A percentile compares a stretch with the other conserved stretches of the same genome.
Evolutionary conservation across 2,113 vertebrate genomes (phyloP).

Genomic region (Hemibagrus wyckioides): DNA sequence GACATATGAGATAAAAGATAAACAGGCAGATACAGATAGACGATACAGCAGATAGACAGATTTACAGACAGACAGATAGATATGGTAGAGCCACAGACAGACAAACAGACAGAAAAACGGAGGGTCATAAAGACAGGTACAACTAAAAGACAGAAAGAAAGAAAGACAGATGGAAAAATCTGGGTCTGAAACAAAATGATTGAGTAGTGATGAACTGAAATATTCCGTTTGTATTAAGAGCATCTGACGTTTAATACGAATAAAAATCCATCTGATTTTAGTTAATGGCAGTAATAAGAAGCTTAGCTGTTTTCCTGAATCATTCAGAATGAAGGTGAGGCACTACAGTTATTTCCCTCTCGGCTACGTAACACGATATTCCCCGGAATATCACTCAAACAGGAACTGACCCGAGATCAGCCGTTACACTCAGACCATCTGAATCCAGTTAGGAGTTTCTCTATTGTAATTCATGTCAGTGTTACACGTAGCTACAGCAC

Average conservation of each 20-base stretch:
- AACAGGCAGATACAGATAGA: background rate
- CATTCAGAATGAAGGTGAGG: background rate
- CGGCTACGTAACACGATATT: background rate
- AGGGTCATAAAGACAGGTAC: background rate
- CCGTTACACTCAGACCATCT: no score
- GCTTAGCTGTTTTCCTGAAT: background rate
- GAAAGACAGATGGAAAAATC: background rate
- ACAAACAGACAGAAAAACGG: background rate
- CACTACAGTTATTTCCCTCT: background rate
- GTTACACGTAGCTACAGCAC: background rate
- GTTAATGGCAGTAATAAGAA: background rate
- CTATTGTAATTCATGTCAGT: background rate
- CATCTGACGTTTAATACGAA: background rate
- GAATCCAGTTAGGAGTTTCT: background rate
- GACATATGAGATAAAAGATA: no score
- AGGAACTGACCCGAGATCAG: background rate
- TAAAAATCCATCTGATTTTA: background rate
- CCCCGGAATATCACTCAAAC: background rate
- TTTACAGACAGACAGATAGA: background rate
- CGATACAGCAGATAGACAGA: background rate
- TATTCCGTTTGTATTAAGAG: background rate
- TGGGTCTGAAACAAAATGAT: background rate
- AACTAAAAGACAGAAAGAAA: background rate
- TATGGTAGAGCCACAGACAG: background rate
- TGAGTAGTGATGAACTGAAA: background rate